phyloP scores from a whole-genome alignment of 2,797 vertebrate genomes.

The Aratinga solstitialis region DNA sequence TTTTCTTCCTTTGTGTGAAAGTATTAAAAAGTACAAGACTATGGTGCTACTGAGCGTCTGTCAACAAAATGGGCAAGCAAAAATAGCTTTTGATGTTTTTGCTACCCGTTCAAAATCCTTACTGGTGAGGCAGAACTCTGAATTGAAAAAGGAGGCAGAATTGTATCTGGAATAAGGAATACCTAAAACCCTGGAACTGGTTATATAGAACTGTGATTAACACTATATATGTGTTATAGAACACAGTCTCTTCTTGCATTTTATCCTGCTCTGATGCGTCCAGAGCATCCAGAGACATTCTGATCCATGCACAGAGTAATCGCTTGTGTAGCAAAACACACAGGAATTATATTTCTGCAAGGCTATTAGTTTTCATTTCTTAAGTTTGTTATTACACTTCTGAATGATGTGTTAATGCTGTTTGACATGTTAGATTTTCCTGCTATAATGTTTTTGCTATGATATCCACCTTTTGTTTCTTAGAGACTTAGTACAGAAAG shows the following conservation, averaged over 20 bases:
- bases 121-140: not conserved
- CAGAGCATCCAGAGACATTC: not conserved
- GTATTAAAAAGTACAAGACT: not conserved
- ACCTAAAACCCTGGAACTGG: not conserved
- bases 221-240: no score
- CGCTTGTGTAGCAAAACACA: rapidly evolving
- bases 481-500: not conserved
- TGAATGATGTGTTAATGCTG: not conserved
- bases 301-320: not conserved
- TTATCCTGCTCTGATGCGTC: not conserved
- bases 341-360: not conserved
- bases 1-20: not conserved
- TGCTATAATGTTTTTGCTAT: not conserved
- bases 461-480: not conserved
- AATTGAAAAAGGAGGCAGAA: not conserved
- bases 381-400: not conserved
- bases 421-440: not conserved
- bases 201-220: no score
- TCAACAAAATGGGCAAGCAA: not conserved
- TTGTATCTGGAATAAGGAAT: not conserved
- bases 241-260: not conserved
- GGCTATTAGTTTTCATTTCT: not conserved
- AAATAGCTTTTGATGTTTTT: rapidly evolving
- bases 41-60: not conserved
- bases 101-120: not conserved